phyloP scores from a whole-genome alignment of 2,888 invertebrate species.

The Sthenelais limicola region DNA sequence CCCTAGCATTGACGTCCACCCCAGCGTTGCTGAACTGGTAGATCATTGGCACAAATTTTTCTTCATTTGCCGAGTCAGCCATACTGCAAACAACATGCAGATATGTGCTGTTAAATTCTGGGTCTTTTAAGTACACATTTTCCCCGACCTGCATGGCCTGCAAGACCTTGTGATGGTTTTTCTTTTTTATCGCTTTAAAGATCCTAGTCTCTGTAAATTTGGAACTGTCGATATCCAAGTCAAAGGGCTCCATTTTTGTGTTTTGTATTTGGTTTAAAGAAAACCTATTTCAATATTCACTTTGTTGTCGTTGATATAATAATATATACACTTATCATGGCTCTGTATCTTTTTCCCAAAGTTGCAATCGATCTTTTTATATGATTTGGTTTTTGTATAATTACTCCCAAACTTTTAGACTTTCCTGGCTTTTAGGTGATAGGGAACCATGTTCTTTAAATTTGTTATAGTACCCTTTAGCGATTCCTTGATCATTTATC shows the following conservation, averaged over 20 bases:
- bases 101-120: constrained; percentile 57
- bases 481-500: no score
- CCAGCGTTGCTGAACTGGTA: constrained; percentile 66
- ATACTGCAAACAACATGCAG: constrained; percentile 60
- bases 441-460: no score
- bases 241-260: constrained; percentile 33
- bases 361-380: no score
- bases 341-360: no score
- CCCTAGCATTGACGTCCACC: constrained; percentile 56
- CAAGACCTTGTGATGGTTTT: constrained; percentile 47
- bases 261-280: neutral
- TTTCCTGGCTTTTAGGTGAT: no score
- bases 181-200: constrained; percentile 37
- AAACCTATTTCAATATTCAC: neutral
- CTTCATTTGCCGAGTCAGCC: constrained; percentile 58
- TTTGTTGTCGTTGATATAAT: no score
- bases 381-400: no score
- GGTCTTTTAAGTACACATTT: constrained; percentile 56
- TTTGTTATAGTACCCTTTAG: no score
- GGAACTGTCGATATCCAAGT: constrained; percentile 30
- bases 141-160: constrained; percentile 59
- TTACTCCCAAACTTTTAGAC: no score
- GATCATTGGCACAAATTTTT: constrained; percentile 63
- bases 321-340: no score
- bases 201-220: constrained; percentile 32